A percentile compares a stretch with the other conserved stretches of the same genome.
phyloP scores from a whole-genome alignment of 1,140 invertebrate species.

The Drosophila serrata region DNA sequence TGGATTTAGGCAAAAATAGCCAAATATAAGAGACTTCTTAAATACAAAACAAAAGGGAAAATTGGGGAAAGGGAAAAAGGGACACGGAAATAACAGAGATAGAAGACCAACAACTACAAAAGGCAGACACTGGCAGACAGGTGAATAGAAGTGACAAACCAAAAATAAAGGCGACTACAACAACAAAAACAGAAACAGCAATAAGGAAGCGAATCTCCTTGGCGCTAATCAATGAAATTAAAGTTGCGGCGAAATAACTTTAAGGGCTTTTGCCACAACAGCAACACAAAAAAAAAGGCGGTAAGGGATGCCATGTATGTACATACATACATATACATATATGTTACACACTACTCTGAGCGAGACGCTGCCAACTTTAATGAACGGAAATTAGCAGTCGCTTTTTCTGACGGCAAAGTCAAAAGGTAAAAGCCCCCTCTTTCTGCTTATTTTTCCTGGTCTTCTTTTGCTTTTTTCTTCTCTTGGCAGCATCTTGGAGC shows the following conservation, averaged over 20 bases:
- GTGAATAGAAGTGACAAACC: slow-evolving; percentile 64
- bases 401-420: slow-evolving; percentile 35
- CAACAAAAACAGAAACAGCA: slow-evolving; percentile 39
- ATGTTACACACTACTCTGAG: slow-evolving; percentile 46
- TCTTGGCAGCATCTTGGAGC: slow-evolving; percentile 24
- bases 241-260: slow-evolving; percentile 59
- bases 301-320: neutral
- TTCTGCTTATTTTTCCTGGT: neutral
- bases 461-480: slow-evolving; percentile 10
- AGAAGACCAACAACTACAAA: slow-evolving; percentile 39
- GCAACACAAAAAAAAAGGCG: neutral
- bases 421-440: slow-evolving; percentile 72
- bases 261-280: slow-evolving; percentile 45
- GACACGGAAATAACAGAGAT: slow-evolving; percentile 52
- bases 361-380: slow-evolving; percentile 77
- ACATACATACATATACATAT: neutral
- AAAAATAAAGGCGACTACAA: slow-evolving; percentile 63
- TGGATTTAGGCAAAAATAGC: slow-evolving; percentile 35
- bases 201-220: slow-evolving; percentile 53
- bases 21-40: slow-evolving; percentile 37
- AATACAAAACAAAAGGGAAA: slow-evolving; percentile 44
- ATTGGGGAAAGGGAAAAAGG: slow-evolving; percentile 14
- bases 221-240: slow-evolving; percentile 84
- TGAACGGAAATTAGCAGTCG: slow-evolving; percentile 82
- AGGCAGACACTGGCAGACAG: slow-evolving; percentile 25